A percentile compares a stretch with the other conserved stretches of the same genome.
Evolutionary conservation across 2,888 invertebrate genomes (phyloP).

Genomic region (Melipona bicolor): DNA sequence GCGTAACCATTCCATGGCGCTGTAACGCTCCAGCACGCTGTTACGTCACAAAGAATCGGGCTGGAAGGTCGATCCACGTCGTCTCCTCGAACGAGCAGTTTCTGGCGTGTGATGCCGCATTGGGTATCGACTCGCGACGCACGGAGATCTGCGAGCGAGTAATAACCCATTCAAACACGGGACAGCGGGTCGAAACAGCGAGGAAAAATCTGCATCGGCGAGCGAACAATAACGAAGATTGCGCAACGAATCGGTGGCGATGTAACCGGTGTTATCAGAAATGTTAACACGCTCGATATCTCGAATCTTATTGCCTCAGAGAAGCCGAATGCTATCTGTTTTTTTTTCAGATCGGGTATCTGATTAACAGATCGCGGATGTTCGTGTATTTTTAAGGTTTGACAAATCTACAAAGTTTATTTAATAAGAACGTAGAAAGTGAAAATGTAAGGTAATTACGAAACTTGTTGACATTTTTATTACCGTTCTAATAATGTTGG

Average conservation of each 20-base stretch:
- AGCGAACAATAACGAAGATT: slow-evolving; percentile 40
- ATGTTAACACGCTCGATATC: slow-evolving; percentile 54
- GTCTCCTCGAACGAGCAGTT: neutral
- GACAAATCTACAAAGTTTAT: no score
- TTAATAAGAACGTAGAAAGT: no score
- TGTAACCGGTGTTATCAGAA: slow-evolving; percentile 49
- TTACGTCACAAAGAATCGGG: slow-evolving; percentile 33
- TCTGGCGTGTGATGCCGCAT: neutral
- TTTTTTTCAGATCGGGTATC: no score
- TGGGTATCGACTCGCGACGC: neutral
- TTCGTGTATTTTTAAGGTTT: no score
- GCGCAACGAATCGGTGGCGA: slow-evolving; percentile 24
- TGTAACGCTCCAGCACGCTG: neutral
- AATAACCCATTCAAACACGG: neutral
- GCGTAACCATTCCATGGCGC: slow-evolving; percentile 8
- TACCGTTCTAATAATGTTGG: no score
- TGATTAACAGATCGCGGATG: no score
- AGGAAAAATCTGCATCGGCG: neutral
- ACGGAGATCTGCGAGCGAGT: neutral
- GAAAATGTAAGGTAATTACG: no score
- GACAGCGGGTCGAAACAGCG: neutral
- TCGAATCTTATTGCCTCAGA: no score
- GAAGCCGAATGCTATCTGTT: no score
- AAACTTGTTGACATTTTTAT: no score
- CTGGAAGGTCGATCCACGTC: slow-evolving; percentile 20